A percentile compares a stretch with the other conserved stretches of the same genome.
These are phyloP conservation scores for Sphaerophoria rueppellii DNA, from an alignment of 2,888 invertebrate genomes.

Conservation along the genomic window DNA sequence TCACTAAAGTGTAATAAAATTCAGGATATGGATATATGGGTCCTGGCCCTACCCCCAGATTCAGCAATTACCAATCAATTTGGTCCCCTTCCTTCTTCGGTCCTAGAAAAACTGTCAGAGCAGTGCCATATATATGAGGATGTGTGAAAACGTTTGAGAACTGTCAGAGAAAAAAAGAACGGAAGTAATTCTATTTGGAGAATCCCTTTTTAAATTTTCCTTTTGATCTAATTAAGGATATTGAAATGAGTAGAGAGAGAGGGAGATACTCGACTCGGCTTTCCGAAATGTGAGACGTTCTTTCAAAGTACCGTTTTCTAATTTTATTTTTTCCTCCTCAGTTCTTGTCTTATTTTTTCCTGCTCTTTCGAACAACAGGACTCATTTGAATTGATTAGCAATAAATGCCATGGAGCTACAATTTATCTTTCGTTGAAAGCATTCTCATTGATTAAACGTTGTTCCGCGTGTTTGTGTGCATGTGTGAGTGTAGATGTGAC, in stretches of 20 bases:
- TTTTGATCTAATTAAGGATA: constrained; percentile 71
- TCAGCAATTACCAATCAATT: constrained; percentile 34
- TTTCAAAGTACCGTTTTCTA: neutral
- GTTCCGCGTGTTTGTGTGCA: constrained; percentile 20
- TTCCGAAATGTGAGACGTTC: neutral
- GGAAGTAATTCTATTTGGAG: constrained; percentile 71
- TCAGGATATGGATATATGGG: constrained; percentile 30
- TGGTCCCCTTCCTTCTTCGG: constrained; percentile 11
- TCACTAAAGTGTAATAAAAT: constrained; percentile 6
- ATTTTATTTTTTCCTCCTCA: neutral
- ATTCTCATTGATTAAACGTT: constrained; percentile 53
- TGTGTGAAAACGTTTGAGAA: neutral
- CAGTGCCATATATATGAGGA: constrained; percentile 6
- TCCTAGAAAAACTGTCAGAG: constrained; percentile 18
- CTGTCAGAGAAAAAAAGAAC: constrained; percentile 43
- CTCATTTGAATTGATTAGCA: constrained; percentile 72
- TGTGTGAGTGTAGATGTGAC: constrained; percentile 3
- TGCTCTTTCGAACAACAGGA: constrained; percentile 55
- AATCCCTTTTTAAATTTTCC: constrained; percentile 68
- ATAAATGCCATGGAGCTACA: constrained; percentile 68
- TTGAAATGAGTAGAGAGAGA: constrained; percentile 59
- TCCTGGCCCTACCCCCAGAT: neutral
- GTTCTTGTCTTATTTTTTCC: too few species aligned
- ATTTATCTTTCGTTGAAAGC: constrained; percentile 66
- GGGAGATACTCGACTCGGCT: constrained; percentile 1